Conservation (phyloP, 2,888 invertebrate genomes). For the Spialia ferax region DNA sequence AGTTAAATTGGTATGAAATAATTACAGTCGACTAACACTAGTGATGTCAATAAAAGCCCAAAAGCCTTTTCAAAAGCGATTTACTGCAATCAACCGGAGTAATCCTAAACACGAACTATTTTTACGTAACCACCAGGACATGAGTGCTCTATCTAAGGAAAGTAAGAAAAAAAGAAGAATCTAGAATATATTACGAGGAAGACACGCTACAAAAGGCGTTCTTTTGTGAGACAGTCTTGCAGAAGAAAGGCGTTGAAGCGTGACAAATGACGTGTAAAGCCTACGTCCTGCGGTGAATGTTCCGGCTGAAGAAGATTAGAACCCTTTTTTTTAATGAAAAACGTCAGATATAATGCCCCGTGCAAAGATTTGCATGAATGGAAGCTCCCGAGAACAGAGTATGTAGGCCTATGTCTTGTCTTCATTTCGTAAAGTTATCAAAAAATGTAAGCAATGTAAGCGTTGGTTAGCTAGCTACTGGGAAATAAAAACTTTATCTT, state of each 20-base stretch:
- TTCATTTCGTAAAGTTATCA: no score
- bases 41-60: no score
- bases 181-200: conserved; percentile 27
- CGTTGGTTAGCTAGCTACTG: no score
- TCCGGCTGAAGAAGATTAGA: conserved; percentile 28
- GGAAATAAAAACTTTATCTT: no score
- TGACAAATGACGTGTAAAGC: conserved; percentile 41
- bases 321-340: conserved; percentile 24
- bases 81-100: no score
- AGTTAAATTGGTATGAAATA: no score
- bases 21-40: no score
- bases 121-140: neutral
- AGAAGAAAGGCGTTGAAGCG: conserved; percentile 34
- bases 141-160: neutral
- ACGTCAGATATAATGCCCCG: neutral
- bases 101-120: no score
- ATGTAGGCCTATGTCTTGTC: neutral
- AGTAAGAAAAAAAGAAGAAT: conserved; percentile 1
- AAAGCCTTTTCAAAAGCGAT: no score
- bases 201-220: conserved; percentile 22
- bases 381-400: neutral
- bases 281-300: conserved; percentile 31
- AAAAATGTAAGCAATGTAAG: no score
- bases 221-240: conserved; percentile 36
- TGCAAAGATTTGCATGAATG: neutral